Percentiles rank a stretch among this genome's conserved stretches.
Evolutionary conservation across 2,888 invertebrate species (phyloP).

Genomic region (Sclerodermus sp.): DNA sequence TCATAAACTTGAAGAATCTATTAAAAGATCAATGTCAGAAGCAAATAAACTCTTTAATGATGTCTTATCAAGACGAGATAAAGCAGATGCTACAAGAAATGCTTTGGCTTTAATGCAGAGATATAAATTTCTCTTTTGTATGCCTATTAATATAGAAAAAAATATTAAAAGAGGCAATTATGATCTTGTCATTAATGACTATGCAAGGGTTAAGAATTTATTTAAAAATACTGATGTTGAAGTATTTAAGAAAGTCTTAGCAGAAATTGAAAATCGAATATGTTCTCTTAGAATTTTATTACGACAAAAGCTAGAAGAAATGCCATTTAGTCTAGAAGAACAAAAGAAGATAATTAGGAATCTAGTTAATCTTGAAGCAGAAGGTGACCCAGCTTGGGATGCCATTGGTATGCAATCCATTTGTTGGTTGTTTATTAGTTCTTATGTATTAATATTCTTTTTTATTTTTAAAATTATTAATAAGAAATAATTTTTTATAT

Average conservation of each 20-base stretch:
- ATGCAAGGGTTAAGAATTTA: conserved; percentile 91
- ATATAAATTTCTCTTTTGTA: conserved; percentile 93
- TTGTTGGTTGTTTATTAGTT: neutral
- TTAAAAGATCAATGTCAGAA: conserved; percentile 85
- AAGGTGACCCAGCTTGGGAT: conserved; percentile 95
- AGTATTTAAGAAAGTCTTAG: conserved; percentile 84
- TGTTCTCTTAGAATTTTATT: conserved; percentile 78
- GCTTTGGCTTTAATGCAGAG: conserved; percentile 90
- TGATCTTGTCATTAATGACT: conserved; percentile 96
- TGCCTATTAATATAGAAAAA: conserved; percentile 89
- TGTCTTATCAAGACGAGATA: conserved; percentile 87
- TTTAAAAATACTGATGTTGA: conserved; percentile 92
- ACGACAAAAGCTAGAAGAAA: conserved; percentile 80
- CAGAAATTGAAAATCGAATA: conserved; percentile 89
- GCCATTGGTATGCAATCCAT: conserved; percentile 65
- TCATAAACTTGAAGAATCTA: conserved; percentile 75
- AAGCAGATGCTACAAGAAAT: conserved; percentile 94
- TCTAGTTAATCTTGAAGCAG: conserved; percentile 73
- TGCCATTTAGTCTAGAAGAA: conserved; percentile 91
- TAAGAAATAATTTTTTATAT: neutral
- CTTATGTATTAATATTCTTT: neutral
- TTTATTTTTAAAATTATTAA: neutral
- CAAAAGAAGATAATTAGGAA: conserved; percentile 92
- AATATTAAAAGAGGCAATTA: conserved; percentile 94
- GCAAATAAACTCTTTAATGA: conserved; percentile 93